phyloP scores from a whole-genome alignment of 2,113 vertebrate genomes.

The Thoracochromis brauschi region DNA sequence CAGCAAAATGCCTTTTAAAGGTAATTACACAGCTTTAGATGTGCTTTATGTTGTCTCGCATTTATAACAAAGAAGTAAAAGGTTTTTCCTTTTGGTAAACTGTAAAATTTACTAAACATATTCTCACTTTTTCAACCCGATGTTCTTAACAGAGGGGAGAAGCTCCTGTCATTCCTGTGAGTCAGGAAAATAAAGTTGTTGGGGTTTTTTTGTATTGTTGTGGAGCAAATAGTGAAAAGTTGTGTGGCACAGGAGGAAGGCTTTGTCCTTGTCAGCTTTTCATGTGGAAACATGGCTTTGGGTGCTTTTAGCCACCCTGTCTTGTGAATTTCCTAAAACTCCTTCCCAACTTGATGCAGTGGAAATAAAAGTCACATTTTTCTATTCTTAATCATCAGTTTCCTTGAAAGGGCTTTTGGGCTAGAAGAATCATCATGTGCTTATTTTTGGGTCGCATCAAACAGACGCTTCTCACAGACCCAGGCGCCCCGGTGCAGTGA shows the following conservation, averaged over 20 bases:
- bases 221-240: not conserved
- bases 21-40: not conserved
- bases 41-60: not conserved
- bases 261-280: slow-evolving; percentile 14
- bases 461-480: slow-evolving; percentile 24
- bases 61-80: not conserved
- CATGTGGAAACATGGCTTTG: not conserved
- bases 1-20: not conserved
- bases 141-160: not conserved
- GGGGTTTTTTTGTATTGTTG: not conserved
- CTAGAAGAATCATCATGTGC: slow-evolving; percentile 18
- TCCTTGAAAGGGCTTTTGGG: slow-evolving; percentile 47
- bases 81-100: not conserved
- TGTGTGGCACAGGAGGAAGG: not conserved
- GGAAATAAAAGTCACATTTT: slow-evolving; percentile 48
- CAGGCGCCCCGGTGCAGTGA: not conserved
- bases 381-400: slow-evolving; percentile 33
- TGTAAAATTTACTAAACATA: not conserved
- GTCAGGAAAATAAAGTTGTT: not conserved
- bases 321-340: slow-evolving; percentile 42
- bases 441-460: slow-evolving; percentile 35
- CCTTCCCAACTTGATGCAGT: slow-evolving; percentile 1
- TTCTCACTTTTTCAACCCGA: not conserved
- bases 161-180: not conserved
- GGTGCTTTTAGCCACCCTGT: not conserved